phyloP scores from a whole-genome alignment of 1,140 invertebrate species.

The Hylaeus anthracinus region DNA sequence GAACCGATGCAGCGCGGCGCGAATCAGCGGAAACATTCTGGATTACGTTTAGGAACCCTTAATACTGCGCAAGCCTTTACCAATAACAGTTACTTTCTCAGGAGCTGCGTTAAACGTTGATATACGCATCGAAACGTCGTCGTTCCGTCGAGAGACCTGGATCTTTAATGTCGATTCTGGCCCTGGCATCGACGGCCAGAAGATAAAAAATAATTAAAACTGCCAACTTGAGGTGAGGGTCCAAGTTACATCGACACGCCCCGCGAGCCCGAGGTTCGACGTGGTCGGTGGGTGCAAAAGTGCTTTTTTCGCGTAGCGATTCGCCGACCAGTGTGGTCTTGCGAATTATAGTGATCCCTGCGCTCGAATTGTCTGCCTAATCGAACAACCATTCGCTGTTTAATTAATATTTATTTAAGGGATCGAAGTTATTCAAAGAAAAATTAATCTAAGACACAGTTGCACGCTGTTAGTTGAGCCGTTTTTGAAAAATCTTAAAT shows the following conservation, averaged over 20 bases:
- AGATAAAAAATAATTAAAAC: conserved; percentile 40
- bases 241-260: conserved; percentile 21
- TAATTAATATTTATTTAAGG: no score
- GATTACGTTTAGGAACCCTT: conserved; percentile 1
- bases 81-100: conserved; percentile 29
- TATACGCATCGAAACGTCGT: conserved; percentile 9
- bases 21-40: background rate
- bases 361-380: no score
- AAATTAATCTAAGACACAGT: no score
- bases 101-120: conserved; percentile 31
- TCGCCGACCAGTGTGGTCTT: no score
- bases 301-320: background rate
- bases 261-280: background rate
- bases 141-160: background rate
- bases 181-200: background rate
- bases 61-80: conserved; percentile 21
- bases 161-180: conserved; percentile 14
- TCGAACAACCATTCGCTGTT: no score
- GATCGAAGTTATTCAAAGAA: no score
- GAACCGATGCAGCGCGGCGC: background rate
- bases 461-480: no score
- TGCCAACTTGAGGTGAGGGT: background rate
- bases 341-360: no score
- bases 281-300: background rate
- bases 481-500: no score